Percentiles rank a stretch among this genome's conserved stretches.
phyloP scores from a whole-genome alignment of 2,797 vertebrate genomes.

The Gymnothorax reevesii region DNA sequence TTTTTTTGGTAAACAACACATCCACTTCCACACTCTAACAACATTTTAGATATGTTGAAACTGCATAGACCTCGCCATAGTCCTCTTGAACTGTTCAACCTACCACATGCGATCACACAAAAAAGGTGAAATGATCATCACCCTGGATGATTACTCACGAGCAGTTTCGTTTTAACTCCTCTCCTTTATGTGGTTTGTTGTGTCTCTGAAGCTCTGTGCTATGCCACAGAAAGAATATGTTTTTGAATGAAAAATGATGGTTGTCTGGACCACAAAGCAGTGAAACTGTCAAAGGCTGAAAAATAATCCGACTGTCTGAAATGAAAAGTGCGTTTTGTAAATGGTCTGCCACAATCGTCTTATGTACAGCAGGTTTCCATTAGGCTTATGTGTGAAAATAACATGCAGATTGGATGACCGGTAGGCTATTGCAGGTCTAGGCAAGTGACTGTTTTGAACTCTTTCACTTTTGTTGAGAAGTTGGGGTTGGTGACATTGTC shows the following conservation, averaged over 20 bases:
- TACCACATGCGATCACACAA: neutral
- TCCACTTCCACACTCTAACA: neutral
- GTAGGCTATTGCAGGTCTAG: slow-evolving; percentile 55
- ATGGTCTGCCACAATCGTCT: slow-evolving; percentile 31
- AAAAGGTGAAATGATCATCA: neutral
- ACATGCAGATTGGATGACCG: neutral
- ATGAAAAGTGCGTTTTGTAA: neutral
- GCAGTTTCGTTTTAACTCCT: neutral
- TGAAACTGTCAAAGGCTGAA: slow-evolving; percentile 13
- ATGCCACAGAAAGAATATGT: neutral
- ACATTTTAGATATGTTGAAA: neutral
- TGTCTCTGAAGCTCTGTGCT: neutral
- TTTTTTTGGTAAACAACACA: neutral
- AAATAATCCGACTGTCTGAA: slow-evolving; percentile 14
- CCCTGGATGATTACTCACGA: neutral
- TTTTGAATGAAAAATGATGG: neutral
- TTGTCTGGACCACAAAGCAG: slow-evolving; percentile 7
- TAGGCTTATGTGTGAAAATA: slow-evolving; percentile 49
- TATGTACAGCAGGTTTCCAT: slow-evolving; percentile 71
- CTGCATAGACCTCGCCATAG: neutral
- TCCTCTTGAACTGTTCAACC: neutral
- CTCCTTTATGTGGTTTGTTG: neutral
- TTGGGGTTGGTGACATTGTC: slow-evolving; percentile 46
- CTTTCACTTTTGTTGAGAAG: slow-evolving; percentile 38
- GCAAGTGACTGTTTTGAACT: slow-evolving; percentile 39